Evolutionary conservation across 2,797 vertebrate species (phyloP), one percentile per base, ranked within the genome.

Genomic region (Acestrorhynchus altus): DNA sequence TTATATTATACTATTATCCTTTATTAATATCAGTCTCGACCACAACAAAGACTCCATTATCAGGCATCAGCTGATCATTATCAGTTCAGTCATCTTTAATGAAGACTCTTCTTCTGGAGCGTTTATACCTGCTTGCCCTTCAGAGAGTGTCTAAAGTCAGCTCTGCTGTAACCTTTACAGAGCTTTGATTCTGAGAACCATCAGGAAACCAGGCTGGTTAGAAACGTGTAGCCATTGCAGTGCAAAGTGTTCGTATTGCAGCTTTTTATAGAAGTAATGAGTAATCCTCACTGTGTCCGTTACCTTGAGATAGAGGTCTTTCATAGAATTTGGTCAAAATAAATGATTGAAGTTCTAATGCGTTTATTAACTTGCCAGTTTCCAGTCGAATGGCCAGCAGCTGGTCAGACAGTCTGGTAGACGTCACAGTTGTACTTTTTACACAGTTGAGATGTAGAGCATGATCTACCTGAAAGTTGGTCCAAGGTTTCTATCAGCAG

Each of bases 241-340:
- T 12, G 5, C 64, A 7, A n/a, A 8, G 4, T 65, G 63, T 46
- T 66, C 49, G 24, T 28, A 28, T 49, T 47, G 11, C 20, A 28
- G 15, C 44, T 46, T 49, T 67, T 26, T 49, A 47, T 67, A 28
- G 44, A 67, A 15, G 42, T 67, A 67, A 26, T 67, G 44, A 47
- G 20, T 49, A 67, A 67, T 28, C 64, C 42, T 67, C 22, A n/a
- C 18, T 46, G 1, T 49, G 31, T 26, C 13, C n/a, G 18, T 35
- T 16, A 4, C 57, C 57, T 18, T 35, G 59, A 31, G n/a, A 15
- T 39, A n/a, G 28, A 39, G 31, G 26, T 61, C n/a, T 35, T 4
- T 31, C n/a, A 31, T 8, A n/a, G 59, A 61, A 35, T 31, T 15
- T 12, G 49, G 20, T n/a, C n/a, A 16, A 20, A 52, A 52, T n/a